A percentile compares a stretch with the other conserved stretches of the same genome.
Conservation (phyloP, 2,797 vertebrate genomes). For the Hozukius guyotensis region DNA sequence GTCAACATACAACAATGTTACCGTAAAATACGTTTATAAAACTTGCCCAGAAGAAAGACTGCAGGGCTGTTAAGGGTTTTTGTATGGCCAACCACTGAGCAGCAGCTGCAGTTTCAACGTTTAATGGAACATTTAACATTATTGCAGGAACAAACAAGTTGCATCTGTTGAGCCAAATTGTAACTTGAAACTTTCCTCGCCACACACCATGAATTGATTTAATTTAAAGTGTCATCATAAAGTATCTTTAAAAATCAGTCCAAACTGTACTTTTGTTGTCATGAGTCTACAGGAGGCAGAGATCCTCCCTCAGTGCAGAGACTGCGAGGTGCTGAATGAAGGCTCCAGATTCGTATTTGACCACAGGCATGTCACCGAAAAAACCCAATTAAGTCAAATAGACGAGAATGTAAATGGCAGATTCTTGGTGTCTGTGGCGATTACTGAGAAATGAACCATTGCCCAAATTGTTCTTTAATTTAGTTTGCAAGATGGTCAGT, state of each 20-base stretch:
- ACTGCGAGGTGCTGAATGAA: conserved; percentile 33
- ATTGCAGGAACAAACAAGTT: conserved; percentile 16
- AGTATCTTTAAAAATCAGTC: neutral
- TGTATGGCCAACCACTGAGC: conserved; percentile 4
- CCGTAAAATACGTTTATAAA: conserved; percentile 1
- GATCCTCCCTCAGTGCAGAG: conserved; percentile 12
- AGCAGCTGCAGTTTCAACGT: conserved; percentile 25
- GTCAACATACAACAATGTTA: neutral
- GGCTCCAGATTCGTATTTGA: conserved; percentile 44
- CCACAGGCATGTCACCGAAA: conserved; percentile 67
- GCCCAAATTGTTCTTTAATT: conserved; percentile 30
- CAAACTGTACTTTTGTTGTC: neutral
- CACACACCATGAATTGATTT: neutral
- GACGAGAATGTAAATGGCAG: conserved; percentile 55
- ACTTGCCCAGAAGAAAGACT: conserved; percentile 1
- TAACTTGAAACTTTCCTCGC: neutral
- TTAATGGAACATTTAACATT: conserved; percentile 17
- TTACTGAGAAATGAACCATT: conserved; percentile 30
- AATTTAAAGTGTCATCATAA: neutral
- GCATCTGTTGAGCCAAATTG: neutral
- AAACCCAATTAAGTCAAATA: conserved; percentile 61
- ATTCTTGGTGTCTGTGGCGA: conserved; percentile 36
- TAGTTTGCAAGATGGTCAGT: neutral
- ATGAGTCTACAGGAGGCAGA: conserved; percentile 2
- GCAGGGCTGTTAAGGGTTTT: neutral